A percentile compares a stretch with the other conserved stretches of the same genome.
Evolutionary conservation across 64 coral and sea anemone genomes (phyloP).

Genomic region (Montipora capricornis): DNA sequence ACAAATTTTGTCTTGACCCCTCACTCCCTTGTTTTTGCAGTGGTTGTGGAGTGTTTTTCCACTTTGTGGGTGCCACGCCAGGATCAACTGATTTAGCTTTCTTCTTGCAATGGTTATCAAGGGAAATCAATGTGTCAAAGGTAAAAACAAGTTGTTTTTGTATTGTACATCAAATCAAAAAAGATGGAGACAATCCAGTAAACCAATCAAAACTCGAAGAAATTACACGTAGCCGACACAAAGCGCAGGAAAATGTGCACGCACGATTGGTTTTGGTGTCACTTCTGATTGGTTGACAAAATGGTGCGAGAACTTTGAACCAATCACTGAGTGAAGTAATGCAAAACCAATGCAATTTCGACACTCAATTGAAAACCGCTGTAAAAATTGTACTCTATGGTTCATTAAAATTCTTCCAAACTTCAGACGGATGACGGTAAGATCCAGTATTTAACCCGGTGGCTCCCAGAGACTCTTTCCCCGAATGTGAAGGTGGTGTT

Average conservation of each 20-base stretch:
- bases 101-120: slow-evolving; percentile 91
- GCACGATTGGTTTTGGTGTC: not conserved
- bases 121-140: slow-evolving; percentile 88
- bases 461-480: slow-evolving; percentile 91
- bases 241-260: too few species aligned
- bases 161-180: too few species aligned
- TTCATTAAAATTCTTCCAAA: not conserved
- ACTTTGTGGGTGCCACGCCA: slow-evolving; percentile 99
- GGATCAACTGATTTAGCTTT: slow-evolving; percentile 98
- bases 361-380: too few species aligned
- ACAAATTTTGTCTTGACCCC: not conserved
- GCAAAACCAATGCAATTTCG: too few species aligned
- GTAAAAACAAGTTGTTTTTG: not conserved
- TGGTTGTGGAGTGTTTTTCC: slow-evolving; percentile 94
- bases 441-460: slow-evolving; percentile 92
- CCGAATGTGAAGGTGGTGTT: slow-evolving; percentile 90
- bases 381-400: not conserved
- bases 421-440: slow-evolving; percentile 94
- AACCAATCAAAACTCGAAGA: too few species aligned
- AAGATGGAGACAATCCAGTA: too few species aligned
- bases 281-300: not conserved
- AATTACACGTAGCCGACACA: too few species aligned
- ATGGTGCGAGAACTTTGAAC: too few species aligned
- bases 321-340: too few species aligned
- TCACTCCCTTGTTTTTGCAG: slow-evolving; percentile 26